A percentile compares a stretch with the other conserved stretches of the same genome.
Conservation (phyloP, 1,140 invertebrate species). For the Temnothorax longispinosus region DNA sequence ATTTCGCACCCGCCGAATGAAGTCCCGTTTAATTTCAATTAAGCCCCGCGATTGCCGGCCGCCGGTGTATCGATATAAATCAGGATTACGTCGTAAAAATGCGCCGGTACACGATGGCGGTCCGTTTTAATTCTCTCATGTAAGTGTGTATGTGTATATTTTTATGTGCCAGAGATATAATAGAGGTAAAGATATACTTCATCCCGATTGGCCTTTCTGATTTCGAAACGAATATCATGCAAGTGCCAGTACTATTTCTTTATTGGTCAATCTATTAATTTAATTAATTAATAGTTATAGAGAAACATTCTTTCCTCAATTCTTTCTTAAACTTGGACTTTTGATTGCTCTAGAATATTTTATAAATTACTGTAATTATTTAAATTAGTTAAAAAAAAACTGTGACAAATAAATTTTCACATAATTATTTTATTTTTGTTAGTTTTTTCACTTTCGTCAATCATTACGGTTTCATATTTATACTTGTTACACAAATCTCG, state of each 20-base stretch:
- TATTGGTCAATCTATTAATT: neutral
- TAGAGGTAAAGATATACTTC: slow-evolving; percentile 22
- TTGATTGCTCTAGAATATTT: neutral
- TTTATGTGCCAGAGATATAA: slow-evolving; percentile 27
- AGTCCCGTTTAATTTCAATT: slow-evolving; percentile 59
- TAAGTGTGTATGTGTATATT: neutral
- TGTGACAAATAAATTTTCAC: neutral
- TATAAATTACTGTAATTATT: slow-evolving; percentile 21
- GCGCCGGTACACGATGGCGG: neutral
- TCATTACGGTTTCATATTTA: neutral
- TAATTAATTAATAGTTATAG: slow-evolving; percentile 25
- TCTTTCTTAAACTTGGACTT: neutral
- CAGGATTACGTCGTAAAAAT: slow-evolving; percentile 54
- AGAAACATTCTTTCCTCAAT: neutral
- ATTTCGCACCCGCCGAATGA: slow-evolving; percentile 50
- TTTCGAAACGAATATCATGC: slow-evolving; percentile 22
- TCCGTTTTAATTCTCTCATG: slow-evolving; percentile 26
- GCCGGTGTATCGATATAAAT: slow-evolving; percentile 44
- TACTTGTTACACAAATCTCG: neutral
- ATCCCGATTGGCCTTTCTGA: neutral
- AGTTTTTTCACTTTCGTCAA: neutral
- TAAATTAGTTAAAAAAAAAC: neutral
- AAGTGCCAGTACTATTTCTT: neutral
- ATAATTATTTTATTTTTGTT: neutral
- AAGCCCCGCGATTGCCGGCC: slow-evolving; percentile 26